A percentile compares a stretch with the other conserved stretches of the same genome.
phyloP scores from a whole-genome alignment of 2,888 invertebrate species.

The Baronia brevicornis region DNA sequence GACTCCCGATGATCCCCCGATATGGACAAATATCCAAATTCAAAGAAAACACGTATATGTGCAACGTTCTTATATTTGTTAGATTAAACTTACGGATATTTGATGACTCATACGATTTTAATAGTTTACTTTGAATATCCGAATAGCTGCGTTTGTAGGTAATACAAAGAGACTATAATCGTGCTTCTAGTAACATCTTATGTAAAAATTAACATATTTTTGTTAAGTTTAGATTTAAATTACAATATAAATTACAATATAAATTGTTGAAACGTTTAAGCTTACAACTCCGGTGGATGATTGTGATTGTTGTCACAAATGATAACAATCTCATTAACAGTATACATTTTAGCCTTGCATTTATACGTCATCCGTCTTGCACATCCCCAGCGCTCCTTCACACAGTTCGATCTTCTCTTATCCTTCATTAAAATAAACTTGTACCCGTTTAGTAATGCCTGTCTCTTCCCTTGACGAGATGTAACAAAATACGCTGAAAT shows the following conservation, averaged over 20 bases:
- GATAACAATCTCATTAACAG: constrained; percentile 19
- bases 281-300: constrained; percentile 8
- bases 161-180: no score
- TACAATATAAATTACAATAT: neutral
- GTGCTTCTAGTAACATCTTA: no score
- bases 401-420: constrained; percentile 7
- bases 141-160: no score
- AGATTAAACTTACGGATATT: no score
- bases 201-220: neutral
- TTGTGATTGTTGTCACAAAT: constrained; percentile 15
- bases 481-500: constrained; percentile 26
- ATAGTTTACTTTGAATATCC: no score
- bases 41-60: no score
- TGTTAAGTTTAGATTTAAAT: neutral
- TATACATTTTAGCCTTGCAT: constrained; percentile 22
- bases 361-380: constrained; percentile 14
- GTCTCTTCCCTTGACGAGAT: constrained; percentile 25
- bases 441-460: constrained; percentile 23
- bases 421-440: constrained; percentile 22
- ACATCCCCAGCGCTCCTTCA: constrained; percentile 25
- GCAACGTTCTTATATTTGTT: no score
- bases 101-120: no score
- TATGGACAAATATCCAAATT: no score
- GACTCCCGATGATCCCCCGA: no score
- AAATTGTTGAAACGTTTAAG: neutral